A percentile compares a stretch with the other conserved stretches of the same genome.
phyloP scores from a whole-genome alignment of 2,888 invertebrate species.

The Rhingia rostrata region DNA sequence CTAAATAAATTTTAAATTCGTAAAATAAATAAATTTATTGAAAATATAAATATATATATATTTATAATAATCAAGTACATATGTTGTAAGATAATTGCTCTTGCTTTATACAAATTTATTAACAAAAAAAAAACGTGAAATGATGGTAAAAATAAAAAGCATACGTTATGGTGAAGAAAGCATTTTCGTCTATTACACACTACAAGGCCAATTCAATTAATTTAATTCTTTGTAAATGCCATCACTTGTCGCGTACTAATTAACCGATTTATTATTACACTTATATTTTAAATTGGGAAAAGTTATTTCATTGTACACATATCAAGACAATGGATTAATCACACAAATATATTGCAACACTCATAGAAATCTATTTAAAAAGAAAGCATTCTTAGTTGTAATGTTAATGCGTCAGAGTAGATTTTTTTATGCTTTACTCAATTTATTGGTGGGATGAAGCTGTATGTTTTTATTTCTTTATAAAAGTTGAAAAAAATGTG shows the following conservation, averaged over 20 bases:
- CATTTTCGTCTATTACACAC: conserved; percentile 33
- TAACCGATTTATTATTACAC: conserved; percentile 44
- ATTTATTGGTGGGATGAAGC: conserved; percentile 52
- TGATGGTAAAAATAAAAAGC: conserved; percentile 21
- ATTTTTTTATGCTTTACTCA: neutral
- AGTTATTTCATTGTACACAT: conserved; percentile 14
- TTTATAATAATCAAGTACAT: conserved; percentile 29
- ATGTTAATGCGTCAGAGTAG: neutral
- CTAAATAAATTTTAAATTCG: conserved; percentile 27
- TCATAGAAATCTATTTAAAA: conserved; percentile 27
- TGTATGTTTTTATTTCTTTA: conserved; percentile 3
- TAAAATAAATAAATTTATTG: conserved; percentile 63
- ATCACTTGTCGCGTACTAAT: conserved; percentile 46
- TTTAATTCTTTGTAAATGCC: conserved; percentile 59
- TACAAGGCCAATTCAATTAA: conserved; percentile 67
- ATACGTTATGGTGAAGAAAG: conserved; percentile 20
- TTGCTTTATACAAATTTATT: conserved; percentile 30
- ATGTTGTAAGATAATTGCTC: conserved; percentile 25
- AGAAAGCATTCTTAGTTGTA: neutral
- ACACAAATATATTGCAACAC: conserved; percentile 33
- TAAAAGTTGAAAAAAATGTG: neutral
- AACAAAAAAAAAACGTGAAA: conserved; percentile 11
- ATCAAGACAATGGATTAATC: conserved; percentile 24
- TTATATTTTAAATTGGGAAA: conserved; percentile 22
- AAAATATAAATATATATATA: conserved; percentile 60